These are phyloP conservation scores for Drosophila maculinotata DNA, from an alignment of 2,888 invertebrate species.

Conservation along the genomic window DNA sequence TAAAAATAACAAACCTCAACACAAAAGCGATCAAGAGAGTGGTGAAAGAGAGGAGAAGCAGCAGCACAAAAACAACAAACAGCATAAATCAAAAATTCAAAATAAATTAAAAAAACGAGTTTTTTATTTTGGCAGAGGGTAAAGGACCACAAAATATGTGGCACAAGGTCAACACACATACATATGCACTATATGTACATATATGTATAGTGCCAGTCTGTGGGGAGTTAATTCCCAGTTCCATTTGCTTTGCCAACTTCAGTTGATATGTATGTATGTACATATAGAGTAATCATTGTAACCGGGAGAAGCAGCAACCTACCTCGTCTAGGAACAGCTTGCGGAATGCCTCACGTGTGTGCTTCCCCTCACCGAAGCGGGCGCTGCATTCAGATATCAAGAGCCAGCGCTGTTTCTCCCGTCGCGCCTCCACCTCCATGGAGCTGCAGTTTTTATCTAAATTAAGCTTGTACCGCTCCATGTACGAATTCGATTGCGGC, in stretches of 20 bases:
- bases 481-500: slow-evolving; percentile 80
- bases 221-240: slow-evolving; percentile 20
- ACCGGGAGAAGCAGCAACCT: slow-evolving; percentile 50
- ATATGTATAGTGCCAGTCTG: slow-evolving; percentile 10
- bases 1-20: slow-evolving; percentile 22
- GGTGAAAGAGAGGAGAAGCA: slow-evolving; percentile 14
- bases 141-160: slow-evolving; percentile 76
- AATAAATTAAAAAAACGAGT: slow-evolving; percentile 61
- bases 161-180: slow-evolving; percentile 67
- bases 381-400: slow-evolving; percentile 85
- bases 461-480: slow-evolving; percentile 84
- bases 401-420: slow-evolving; percentile 85
- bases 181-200: neutral
- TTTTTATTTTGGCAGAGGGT: slow-evolving; percentile 62
- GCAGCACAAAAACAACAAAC: slow-evolving; percentile 36
- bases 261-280: neutral
- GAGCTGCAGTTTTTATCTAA: slow-evolving; percentile 84
- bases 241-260: neutral
- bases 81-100: slow-evolving; percentile 53
- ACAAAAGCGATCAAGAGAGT: slow-evolving; percentile 2
- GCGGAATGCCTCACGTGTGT: slow-evolving; percentile 84
- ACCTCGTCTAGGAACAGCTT: slow-evolving; percentile 84
- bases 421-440: slow-evolving; percentile 85
- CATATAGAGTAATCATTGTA: slow-evolving; percentile 40
- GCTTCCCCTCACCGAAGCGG: slow-evolving; percentile 84